Evolutionary conservation across 1,140 invertebrate genomes (phyloP), one percentile per base, ranked within the genome.

Genomic region (Bombus pascuorum): DNA sequence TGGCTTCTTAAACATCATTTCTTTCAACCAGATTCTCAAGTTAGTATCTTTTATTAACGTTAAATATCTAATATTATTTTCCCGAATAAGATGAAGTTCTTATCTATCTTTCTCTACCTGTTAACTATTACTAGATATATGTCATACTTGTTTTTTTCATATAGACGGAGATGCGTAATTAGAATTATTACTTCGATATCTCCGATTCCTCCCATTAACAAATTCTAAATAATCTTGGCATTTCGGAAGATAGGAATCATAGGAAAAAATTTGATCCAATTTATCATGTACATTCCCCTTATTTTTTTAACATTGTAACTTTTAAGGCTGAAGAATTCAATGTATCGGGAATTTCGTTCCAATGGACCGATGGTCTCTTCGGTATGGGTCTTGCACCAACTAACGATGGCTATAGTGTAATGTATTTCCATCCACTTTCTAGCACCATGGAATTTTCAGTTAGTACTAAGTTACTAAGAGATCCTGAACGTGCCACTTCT

Each of bases 391-490:
- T 97, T 18, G 96, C 96, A 12, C 96, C 96, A 0, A 95, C 96
- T 71, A 86, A 93, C 4, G 96, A 97, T 82, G 97, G 97, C 47
- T 97, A 95, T 91, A 96, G 97, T 81, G 97, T 96, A 0, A 90
- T 98, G 5, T 98, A 97, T 88, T 98, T 98, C 95, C 97, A 98
- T 92, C 97, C 97, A 0, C 95, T 98, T 88, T 96, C 97, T 22
- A 97, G 97, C 85, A 97, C 95, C 28, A 96, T 96, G 91, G 97
- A 98, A 91, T 98, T 97, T 91, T 92, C 96, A 0, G 97, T 97
- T 0, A 97, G 95, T 13, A 97, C 97, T 0, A 96, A 96, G 68
- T 94, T 97, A 39, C 92, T 98, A 32, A 95, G 96, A 44, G 96
- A 97, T 86, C 72, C 91, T 93, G 96, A 91, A 93, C 96, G 4